Evolutionary conservation across 2,113 vertebrate genomes (phyloP), one percentile per base, ranked within the genome.

Genomic region (Hepsetus odoe): DNA sequence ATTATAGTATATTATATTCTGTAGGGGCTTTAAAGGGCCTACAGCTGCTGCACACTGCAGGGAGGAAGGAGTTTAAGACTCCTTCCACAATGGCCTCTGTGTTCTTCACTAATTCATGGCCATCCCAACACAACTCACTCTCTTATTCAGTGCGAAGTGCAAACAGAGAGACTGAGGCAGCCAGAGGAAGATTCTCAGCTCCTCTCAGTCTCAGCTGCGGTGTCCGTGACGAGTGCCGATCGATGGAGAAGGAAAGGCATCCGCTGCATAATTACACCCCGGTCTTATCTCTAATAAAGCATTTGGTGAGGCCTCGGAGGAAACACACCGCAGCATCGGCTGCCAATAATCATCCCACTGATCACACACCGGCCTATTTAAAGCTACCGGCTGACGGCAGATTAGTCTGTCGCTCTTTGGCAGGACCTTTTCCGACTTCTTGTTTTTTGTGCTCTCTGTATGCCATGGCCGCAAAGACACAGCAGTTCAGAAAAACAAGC

Each of bases 241-340:
- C 46, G 68, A 71, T 59, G 3, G 51, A 77, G 51, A 77, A 44
- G 35, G 35, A 38, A 68, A 58, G 33, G 80, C 84, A 83, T 88
- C 84, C 81, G 82, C 75, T 22, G 73, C 86, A 84, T 88, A 89
- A 91, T 88, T 89, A 88, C 80, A 79, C 84, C 82, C 76, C 84
- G 83, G 86, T 87, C 88, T 87, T 82, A 90, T 88, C 78, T 69
- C 85, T 85, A 86, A 86, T 85, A 87, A 87, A 87, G 81, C 84
- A 67, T 78, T 68, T 72, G 80, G 81, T 83, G 76, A 79, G 71
- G 84, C 70, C 80, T 75, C 59, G 66, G 64, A 69, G 72, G 85
- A 53, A 20, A 22, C 38, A 58, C 70, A 65, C 33, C 69, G 64
- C 71, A 82, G 66, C 76, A 84, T 72, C 64, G 71, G 77, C 79